Evolutionary conservation across 2,797 vertebrate genomes (phyloP).

Genomic region (Chrysolophus pictus): DNA sequence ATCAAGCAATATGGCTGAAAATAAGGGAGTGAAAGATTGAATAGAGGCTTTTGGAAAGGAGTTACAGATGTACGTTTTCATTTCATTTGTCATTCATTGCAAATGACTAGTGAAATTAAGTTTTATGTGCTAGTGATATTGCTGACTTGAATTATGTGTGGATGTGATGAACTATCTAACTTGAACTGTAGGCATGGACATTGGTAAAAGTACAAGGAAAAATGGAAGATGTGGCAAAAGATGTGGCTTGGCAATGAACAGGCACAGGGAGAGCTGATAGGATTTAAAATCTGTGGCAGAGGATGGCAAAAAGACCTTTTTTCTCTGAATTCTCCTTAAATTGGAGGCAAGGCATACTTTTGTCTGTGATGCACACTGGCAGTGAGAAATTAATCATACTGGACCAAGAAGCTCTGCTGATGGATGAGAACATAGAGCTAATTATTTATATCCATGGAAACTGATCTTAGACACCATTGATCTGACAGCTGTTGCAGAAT

Average conservation of each 20-base stretch:
- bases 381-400: not conserved
- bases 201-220: not conserved
- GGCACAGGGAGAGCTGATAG: not conserved
- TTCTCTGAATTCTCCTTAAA: not conserved
- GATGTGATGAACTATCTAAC: not conserved
- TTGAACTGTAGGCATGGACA: not conserved
- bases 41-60: not conserved
- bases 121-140: constrained; percentile 11
- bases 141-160: constrained; percentile 10
- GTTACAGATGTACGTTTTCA: not conserved
- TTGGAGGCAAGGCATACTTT: not conserved
- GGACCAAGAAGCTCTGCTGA: not conserved
- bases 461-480: not conserved
- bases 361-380: not conserved
- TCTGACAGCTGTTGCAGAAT: not conserved
- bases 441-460: constrained; percentile 38
- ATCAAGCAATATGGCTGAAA: not conserved
- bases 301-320: not conserved
- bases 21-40: not conserved
- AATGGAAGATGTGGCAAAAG: not conserved
- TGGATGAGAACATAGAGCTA: not conserved
- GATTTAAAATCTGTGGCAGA: not conserved
- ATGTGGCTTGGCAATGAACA: not conserved
- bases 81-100: constrained; percentile 4
- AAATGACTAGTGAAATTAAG: not conserved